Percentiles rank a stretch among this genome's conserved stretches.
These are phyloP conservation scores for Anhinga anhinga DNA, from an alignment of 2,113 vertebrate genomes.

Conservation along the genomic window DNA sequence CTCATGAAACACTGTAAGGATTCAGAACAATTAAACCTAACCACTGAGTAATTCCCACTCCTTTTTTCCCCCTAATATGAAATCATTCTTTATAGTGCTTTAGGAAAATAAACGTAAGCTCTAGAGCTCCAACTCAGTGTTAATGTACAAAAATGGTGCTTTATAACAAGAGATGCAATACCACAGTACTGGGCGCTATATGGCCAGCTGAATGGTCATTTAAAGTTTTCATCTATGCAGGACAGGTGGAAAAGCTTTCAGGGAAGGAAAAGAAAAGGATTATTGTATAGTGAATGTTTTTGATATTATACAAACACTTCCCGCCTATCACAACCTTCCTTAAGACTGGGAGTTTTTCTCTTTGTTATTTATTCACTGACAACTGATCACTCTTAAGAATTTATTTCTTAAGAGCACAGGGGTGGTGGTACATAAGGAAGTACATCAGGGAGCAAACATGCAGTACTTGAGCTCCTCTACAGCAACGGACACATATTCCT, in stretches of 20 bases:
- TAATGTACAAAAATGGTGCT: background rate
- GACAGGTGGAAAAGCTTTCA: background rate
- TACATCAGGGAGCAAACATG: background rate
- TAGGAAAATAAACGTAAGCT: conserved; percentile 7
- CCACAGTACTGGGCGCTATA: background rate
- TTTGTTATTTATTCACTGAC: background rate
- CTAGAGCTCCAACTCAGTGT: background rate
- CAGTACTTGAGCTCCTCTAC: background rate
- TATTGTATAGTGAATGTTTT: background rate
- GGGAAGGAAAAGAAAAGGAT: background rate
- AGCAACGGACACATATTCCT: background rate
- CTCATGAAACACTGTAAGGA: conserved; percentile 51
- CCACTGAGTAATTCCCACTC: conserved; percentile 65
- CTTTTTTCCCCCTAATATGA: background rate
- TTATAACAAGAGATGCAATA: background rate
- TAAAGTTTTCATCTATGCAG: background rate
- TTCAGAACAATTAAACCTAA: conserved; percentile 68
- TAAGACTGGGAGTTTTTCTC: background rate
- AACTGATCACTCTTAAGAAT: background rate
- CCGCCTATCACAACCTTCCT: background rate
- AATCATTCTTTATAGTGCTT: conserved; percentile 47
- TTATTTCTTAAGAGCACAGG: background rate
- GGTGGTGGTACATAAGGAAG: background rate
- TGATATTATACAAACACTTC: background rate
- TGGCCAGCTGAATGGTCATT: background rate